These are phyloP conservation scores for Dolichomitus sp. DNA, from an alignment of 2,888 invertebrate species.

Conservation along the genomic window DNA sequence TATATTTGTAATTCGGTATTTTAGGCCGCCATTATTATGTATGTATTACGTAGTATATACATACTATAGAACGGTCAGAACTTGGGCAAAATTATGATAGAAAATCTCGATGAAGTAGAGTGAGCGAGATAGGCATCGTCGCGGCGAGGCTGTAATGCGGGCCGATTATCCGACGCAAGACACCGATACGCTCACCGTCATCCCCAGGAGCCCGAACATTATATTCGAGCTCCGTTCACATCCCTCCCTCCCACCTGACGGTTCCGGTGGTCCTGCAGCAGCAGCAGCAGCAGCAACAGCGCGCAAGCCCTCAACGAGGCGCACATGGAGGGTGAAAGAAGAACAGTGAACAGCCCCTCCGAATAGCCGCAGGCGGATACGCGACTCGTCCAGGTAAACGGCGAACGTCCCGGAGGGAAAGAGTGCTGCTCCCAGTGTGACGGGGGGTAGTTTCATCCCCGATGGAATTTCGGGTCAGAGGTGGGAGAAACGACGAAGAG, in stretches of 20 bases:
- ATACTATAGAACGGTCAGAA: not conserved
- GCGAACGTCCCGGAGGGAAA: slow-evolving; percentile 50
- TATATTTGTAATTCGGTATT: too few relatives aligned
- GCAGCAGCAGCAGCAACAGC: too few relatives aligned
- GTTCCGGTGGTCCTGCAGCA: slow-evolving; percentile 12
- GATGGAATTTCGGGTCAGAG: slow-evolving; percentile 41
- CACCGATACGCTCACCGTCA: slow-evolving; percentile 73
- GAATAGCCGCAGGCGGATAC: slow-evolving; percentile 20
- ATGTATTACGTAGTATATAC: too few relatives aligned
- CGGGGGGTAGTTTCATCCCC: slow-evolving; percentile 54
- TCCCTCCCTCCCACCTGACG: slow-evolving; percentile 22
- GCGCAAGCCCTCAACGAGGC: slow-evolving; percentile 16
- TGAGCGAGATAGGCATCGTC: slow-evolving; percentile 17
- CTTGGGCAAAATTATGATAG: slow-evolving; percentile 6
- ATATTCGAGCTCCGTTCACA: slow-evolving; percentile 44
- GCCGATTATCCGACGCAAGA: slow-evolving; percentile 81
- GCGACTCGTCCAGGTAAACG: slow-evolving; percentile 63
- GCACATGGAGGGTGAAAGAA: slow-evolving; percentile 39
- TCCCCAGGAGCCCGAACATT: slow-evolving; percentile 46
- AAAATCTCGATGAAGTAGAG: slow-evolving; percentile 4
- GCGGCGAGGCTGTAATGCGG: slow-evolving; percentile 74
- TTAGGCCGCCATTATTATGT: too few relatives aligned
- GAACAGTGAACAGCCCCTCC: slow-evolving; percentile 50
- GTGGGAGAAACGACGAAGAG: slow-evolving; percentile 24
- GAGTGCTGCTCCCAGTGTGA: slow-evolving; percentile 13